phyloP scores from a whole-genome alignment of 2,888 invertebrate genomes.

The Ophion ventricosus region DNA sequence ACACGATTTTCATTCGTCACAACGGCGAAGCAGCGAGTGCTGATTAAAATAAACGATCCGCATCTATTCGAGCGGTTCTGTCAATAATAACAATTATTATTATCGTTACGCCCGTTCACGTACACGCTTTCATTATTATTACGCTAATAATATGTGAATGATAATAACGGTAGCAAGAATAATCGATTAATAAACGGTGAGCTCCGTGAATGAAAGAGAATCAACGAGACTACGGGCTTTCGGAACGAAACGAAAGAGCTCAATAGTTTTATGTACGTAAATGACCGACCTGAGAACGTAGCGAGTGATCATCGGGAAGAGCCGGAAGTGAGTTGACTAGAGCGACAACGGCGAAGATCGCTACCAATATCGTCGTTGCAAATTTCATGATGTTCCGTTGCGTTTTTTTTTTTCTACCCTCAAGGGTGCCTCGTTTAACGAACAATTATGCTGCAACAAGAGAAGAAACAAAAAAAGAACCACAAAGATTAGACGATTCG shows the following conservation, averaged over 20 bases:
- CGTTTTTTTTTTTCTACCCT: constrained; percentile 24
- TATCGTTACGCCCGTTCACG: not conserved
- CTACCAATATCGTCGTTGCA: constrained; percentile 73
- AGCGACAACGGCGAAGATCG: constrained; percentile 75
- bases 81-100: not conserved
- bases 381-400: constrained; percentile 73
- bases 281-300: constrained; percentile 79
- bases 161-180: not conserved
- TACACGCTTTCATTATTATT: not conserved
- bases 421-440: constrained; percentile 23
- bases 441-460: constrained; percentile 49
- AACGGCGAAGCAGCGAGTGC: not conserved
- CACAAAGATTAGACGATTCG: not conserved
- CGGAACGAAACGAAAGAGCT: not conserved
- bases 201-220: not conserved
- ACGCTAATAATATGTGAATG: too few relatives aligned
- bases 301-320: constrained; percentile 72
- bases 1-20: not conserved
- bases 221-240: not conserved
- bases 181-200: not conserved
- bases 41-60: not conserved
- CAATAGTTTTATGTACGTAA: too few relatives aligned
- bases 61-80: constrained; percentile 1
- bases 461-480: not conserved
- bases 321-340: constrained; percentile 78